Base-by-base conservation (phyloP, 2,113 vertebrate genomes). In the Hemicordylus capensis region DNA sequence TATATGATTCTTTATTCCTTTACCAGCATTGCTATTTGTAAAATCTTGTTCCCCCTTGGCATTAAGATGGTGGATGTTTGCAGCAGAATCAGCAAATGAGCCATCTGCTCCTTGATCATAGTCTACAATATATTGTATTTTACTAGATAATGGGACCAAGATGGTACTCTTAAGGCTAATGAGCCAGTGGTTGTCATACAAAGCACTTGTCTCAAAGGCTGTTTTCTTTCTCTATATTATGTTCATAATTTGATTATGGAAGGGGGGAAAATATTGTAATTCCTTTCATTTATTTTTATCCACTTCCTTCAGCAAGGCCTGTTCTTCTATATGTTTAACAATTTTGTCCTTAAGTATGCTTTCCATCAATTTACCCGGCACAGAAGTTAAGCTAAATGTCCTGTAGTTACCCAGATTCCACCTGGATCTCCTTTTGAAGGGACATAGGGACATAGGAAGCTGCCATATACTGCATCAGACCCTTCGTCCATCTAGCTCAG, bases 111-210 rank as follows among this genome's bases (percentile, higher is more conserved):
- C 61, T 79, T 39, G 81, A 14, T 85, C n/a, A 81, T 76, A 79
- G 59, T 88, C 66, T 81, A 82, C 10, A 80, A 22, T 79, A 89
- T 87, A 34, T 87, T 88, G 84, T 79, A n/a, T 59, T 76, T 78
- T 81, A n/a, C 17, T 79, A 24, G 42, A 46, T 90, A 89, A 93
- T 89, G 73, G 89, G 93, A 89, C 93, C 89, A 92, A 89, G 90
- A 88, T 89, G 26, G 90, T 74, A 56, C 91, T 11, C 78, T 92
- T 92, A 83, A 42, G 86, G 83, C 90, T 96, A 94, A 94, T 89
- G 85, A 96, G 51, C 63, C 91, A 91, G 76, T 87, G 93, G 91
- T 75, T 88, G 85, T 84, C 93, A 80, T 89, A 89, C 83, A 84
- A 93, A 76, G 75, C 80, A 90, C 39, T 73, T 73, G 58, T 75